These are phyloP conservation scores for Bambusicola thoracicus DNA, from an alignment of 2,113 vertebrate species.

Conservation along the genomic window DNA sequence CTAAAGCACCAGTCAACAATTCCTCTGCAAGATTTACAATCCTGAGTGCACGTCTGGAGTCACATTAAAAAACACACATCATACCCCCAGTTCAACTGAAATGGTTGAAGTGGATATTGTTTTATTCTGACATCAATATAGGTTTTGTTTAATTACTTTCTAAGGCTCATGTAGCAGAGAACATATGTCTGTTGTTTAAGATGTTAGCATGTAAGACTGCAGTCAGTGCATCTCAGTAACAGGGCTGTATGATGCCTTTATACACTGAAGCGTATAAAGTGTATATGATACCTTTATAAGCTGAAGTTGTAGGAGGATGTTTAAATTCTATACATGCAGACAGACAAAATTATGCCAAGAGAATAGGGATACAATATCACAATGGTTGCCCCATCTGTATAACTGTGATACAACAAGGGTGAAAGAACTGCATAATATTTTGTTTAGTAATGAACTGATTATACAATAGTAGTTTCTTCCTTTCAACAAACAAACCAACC, in stretches of 20 bases:
- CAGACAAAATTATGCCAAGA: neutral
- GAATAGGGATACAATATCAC: neutral
- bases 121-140: neutral
- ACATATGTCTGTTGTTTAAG: neutral
- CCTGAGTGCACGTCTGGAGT: neutral
- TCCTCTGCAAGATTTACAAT: neutral
- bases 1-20: neutral
- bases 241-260: accelerated
- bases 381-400: accelerated
- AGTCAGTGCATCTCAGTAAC: neutral
- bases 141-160: neutral
- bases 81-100: neutral
- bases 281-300: accelerated
- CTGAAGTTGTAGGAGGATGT: neutral
- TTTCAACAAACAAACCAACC: neutral
- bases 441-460: neutral
- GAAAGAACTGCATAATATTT: neutral
- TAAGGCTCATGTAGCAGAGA: neutral
- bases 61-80: neutral
- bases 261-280: too few relatives aligned
- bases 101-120: neutral
- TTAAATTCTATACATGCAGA: neutral
- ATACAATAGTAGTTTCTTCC: neutral
- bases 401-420: neutral
- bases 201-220: neutral